Percentiles rank a stretch among this genome's conserved stretches.
Evolutionary conservation across 2,888 invertebrate genomes (phyloP).

Genomic region (Brassicogethes aeneus): DNA sequence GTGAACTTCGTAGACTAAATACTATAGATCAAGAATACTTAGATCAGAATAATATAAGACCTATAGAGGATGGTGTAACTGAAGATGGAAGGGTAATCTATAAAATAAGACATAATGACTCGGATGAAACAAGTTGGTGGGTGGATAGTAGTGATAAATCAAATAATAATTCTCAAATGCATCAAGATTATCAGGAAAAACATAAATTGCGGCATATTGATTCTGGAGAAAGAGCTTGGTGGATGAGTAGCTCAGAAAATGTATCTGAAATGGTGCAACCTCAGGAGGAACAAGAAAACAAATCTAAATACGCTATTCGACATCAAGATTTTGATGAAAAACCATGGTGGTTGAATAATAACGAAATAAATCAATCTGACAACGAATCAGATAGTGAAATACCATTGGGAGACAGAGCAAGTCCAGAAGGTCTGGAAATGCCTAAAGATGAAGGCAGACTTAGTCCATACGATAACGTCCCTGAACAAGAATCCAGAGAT

Average conservation of each 20-base stretch:
- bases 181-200: constrained; percentile 45
- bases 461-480: constrained; percentile 67
- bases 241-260: constrained; percentile 47
- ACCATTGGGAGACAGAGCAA: constrained; percentile 66
- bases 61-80: constrained; percentile 4
- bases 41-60: no score
- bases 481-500: constrained; percentile 19
- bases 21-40: background rate
- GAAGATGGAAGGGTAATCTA: constrained; percentile 16
- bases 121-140: constrained; percentile 25
- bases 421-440: constrained; percentile 66
- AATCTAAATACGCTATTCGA: constrained; percentile 31
- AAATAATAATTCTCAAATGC: constrained; percentile 29
- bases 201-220: constrained; percentile 55
- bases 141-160: constrained; percentile 23
- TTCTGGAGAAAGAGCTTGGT: constrained; percentile 63
- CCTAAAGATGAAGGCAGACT: constrained; percentile 43
- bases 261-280: constrained; percentile 30
- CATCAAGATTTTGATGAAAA: constrained; percentile 46
- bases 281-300: constrained; percentile 14
- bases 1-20: background rate
- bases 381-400: constrained; percentile 30
- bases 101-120: constrained; percentile 22
- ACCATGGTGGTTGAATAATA: constrained; percentile 47
- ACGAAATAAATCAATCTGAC: constrained; percentile 27